These are phyloP conservation scores for Nesogale talazaci DNA, from an alignment of 2,113 vertebrate genomes.

Conservation along the genomic window DNA sequence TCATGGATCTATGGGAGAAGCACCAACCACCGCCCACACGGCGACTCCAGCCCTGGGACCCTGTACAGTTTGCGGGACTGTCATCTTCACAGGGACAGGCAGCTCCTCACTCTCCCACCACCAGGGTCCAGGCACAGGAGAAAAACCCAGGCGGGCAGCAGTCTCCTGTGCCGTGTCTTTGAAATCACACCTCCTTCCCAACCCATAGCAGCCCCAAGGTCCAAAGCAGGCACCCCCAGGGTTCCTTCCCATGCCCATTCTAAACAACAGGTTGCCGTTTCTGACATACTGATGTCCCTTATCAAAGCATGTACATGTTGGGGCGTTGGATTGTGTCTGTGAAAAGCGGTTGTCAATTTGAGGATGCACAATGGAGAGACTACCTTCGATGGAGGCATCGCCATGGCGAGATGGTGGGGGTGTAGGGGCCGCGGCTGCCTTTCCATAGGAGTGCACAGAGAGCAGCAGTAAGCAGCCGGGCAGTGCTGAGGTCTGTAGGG, in stretches of 20 bases:
- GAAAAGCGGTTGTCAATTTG: background rate
- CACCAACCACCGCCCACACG: too few species aligned
- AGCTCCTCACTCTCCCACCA: background rate
- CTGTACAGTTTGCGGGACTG: too few species aligned
- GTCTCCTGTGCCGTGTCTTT: background rate
- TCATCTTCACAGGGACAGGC: too few species aligned
- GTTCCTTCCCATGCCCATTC: too few species aligned
- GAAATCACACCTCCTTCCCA: background rate
- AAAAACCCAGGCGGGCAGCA: background rate
- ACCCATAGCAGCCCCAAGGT: too few species aligned
- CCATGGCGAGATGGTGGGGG: background rate
- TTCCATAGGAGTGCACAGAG: too few species aligned
- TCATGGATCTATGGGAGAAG: too few species aligned
- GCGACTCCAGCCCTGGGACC: too few species aligned
- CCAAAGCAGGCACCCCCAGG: too few species aligned
- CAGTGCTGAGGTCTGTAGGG: background rate
- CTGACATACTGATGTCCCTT: background rate
- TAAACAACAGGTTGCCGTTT: background rate
- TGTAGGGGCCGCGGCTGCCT: too few species aligned
- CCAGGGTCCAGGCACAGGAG: background rate
- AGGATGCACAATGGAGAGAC: background rate
- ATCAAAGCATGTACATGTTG: background rate
- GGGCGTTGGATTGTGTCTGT: background rate
- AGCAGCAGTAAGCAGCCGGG: background rate
- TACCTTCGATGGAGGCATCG: background rate